Conservation (phyloP, 2,113 vertebrate genomes). For the Hemiscyllium ocellatum region DNA sequence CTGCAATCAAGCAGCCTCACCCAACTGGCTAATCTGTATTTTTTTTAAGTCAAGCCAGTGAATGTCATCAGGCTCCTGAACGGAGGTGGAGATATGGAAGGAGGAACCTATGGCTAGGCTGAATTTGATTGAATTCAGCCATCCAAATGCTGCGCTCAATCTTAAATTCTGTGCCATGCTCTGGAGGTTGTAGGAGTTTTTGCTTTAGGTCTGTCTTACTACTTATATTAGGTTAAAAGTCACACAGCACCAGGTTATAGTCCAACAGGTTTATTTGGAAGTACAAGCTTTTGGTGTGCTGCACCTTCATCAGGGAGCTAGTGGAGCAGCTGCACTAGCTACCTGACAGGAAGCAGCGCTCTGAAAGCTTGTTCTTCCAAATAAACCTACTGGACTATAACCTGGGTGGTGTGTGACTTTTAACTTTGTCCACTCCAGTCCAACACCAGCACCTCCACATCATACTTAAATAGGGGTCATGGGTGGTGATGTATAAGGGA, state of each 20-base stretch:
- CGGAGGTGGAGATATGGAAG: not conserved
- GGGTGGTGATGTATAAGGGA: not conserved
- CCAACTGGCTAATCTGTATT: not conserved
- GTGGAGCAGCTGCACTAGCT: too few relatives aligned
- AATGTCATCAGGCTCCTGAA: not conserved
- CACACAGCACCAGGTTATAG: too few relatives aligned
- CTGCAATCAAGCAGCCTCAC: not conserved
- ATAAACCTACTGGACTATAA: too few relatives aligned
- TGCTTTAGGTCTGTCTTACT: not conserved
- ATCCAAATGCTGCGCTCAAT: not conserved
- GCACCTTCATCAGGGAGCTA: too few relatives aligned
- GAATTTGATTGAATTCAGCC: not conserved
- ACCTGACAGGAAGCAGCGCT: too few relatives aligned
- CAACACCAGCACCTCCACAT: too few relatives aligned
- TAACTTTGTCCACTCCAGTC: too few relatives aligned
- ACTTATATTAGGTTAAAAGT: not conserved
- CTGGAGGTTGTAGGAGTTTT: not conserved
- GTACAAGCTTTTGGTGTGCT: too few relatives aligned
- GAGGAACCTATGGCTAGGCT: not conserved
- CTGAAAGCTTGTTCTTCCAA: too few relatives aligned
- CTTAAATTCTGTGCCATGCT: not conserved
- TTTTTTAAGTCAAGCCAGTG: not conserved
- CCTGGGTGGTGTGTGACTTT: too few relatives aligned
- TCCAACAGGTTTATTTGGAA: too few relatives aligned
- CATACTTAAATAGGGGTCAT: not conserved